A percentile compares a stretch with the other conserved stretches of the same genome.
phyloP scores from a whole-genome alignment of 2,797 vertebrate species.

The Spatula clypeata region DNA sequence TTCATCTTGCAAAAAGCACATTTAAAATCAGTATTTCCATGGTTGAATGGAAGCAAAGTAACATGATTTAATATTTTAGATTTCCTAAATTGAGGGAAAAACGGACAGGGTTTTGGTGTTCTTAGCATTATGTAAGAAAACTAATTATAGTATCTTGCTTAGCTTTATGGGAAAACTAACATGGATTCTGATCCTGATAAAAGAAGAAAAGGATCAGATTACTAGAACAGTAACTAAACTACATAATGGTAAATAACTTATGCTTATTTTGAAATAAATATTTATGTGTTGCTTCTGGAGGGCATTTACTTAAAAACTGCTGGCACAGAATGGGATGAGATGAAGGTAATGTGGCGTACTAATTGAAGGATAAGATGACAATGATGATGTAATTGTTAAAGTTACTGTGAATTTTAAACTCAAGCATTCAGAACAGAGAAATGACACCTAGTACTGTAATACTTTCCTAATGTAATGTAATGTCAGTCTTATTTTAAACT shows the following conservation, averaged over 20 bases:
- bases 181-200: not conserved
- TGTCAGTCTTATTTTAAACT: not conserved
- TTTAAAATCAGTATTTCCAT: not conserved
- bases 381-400: not conserved
- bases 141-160: not conserved
- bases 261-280: not conserved
- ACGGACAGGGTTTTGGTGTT: not conserved
- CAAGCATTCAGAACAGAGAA: not conserved
- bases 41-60: not conserved
- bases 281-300: not conserved
- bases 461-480: not conserved
- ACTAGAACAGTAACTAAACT: not conserved
- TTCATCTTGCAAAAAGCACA: not conserved
- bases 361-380: not conserved
- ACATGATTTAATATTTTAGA: not conserved
- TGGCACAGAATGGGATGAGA: not conserved
- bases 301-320: not conserved
- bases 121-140: not conserved
- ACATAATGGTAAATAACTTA: not conserved
- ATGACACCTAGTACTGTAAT: not conserved
- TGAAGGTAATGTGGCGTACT: not conserved
- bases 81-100: not conserved
- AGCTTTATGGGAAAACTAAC: not conserved
- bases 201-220: not conserved
- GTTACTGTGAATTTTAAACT: not conserved